These are phyloP conservation scores for Cosmorhoe ocellata DNA, from an alignment of 2,888 invertebrate species.

Conservation along the genomic window DNA sequence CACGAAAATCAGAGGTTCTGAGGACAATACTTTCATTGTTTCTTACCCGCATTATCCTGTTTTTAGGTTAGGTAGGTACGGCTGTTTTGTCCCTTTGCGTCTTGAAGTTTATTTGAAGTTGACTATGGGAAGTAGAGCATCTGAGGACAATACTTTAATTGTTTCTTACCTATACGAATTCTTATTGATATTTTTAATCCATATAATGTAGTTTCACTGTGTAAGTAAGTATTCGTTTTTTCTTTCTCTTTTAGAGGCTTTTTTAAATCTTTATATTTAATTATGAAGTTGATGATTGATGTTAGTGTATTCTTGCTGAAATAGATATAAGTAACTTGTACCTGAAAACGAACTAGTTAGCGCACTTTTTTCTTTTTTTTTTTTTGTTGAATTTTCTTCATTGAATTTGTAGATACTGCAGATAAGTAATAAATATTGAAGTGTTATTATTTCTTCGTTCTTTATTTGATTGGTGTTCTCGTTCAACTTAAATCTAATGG, in stretches of 20 bases:
- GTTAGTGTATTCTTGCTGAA: too few species aligned
- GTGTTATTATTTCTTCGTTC: not conserved
- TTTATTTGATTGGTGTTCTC: not conserved
- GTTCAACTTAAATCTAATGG: slow-evolving; percentile 20
- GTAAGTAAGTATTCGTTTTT: too few species aligned
- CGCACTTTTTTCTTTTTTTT: not conserved
- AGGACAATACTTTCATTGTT: slow-evolving; percentile 1
- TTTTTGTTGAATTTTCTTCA: not conserved
- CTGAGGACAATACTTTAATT: slow-evolving; percentile 8
- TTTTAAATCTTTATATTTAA: too few species aligned
- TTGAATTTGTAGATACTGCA: not conserved
- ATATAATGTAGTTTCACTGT: not conserved
- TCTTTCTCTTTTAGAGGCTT: not conserved
- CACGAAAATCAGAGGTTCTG: too few species aligned
- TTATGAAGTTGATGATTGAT: too few species aligned
- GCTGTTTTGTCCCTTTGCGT: too few species aligned
- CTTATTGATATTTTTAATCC: not conserved
- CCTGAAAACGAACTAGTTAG: slow-evolving; percentile 1
- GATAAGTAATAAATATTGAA: not conserved
- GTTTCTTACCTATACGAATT: slow-evolving; percentile 2
- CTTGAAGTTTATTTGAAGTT: not conserved
- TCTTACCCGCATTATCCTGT: not conserved
- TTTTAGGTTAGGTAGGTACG: not conserved
- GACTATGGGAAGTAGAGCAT: not conserved
- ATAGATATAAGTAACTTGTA: not conserved